These are phyloP conservation scores for Hyaena hyaena DNA, from an alignment of 2,113 vertebrate genomes.

Conservation along the genomic window DNA sequence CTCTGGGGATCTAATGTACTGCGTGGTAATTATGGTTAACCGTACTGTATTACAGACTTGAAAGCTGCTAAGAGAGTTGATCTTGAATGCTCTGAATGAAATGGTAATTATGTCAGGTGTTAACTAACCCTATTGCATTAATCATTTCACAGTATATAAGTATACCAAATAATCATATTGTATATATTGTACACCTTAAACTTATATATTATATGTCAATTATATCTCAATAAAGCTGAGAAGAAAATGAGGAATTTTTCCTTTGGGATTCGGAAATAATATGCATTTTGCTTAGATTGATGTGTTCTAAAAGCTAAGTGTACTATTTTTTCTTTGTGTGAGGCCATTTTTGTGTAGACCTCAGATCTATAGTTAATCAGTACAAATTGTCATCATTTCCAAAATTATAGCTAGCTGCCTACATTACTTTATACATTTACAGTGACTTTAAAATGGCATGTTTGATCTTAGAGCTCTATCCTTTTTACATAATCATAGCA, in stretches of 20 bases:
- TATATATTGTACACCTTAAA: not conserved
- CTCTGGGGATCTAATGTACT: not conserved
- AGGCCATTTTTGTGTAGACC: not conserved
- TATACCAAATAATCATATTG: not conserved
- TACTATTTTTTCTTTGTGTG: not conserved
- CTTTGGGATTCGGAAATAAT: conserved; percentile 7
- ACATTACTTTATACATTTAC: not conserved
- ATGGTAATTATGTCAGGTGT: not conserved
- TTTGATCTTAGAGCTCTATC: not conserved
- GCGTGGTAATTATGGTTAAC: not conserved
- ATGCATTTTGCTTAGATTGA: conserved; percentile 35
- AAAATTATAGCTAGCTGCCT: conserved; percentile 2
- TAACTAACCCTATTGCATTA: not conserved
- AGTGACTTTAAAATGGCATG: conserved; percentile 45
- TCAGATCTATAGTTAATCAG: conserved; percentile 7
- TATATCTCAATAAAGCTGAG: not conserved
- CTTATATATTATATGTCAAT: not conserved
- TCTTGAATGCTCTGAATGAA: not conserved
- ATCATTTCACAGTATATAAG: not conserved
- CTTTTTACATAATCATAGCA: not conserved
- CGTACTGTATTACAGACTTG: not conserved
- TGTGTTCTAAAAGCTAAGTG: conserved; percentile 1
- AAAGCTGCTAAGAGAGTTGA: not conserved
- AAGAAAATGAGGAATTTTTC: not conserved
- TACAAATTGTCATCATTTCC: conserved; percentile 38